Percentiles rank a stretch among this genome's conserved stretches.
Conservation (phyloP, 1,140 invertebrate genomes). For the Anagrus nilaparvatae region DNA sequence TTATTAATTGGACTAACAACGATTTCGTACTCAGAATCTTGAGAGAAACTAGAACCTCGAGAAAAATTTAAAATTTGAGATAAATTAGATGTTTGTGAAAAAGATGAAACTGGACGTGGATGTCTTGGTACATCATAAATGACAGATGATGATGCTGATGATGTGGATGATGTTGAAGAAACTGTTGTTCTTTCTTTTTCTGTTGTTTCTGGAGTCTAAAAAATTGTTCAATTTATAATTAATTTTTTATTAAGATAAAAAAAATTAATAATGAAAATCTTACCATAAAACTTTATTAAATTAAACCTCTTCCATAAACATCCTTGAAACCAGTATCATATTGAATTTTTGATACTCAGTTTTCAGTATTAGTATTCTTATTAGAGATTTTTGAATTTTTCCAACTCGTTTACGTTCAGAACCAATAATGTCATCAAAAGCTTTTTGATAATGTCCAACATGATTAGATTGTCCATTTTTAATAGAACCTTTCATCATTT, state of each 20-base stretch:
- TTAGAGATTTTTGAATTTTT: not conserved
- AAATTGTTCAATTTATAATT: not conserved
- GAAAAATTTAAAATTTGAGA: no score
- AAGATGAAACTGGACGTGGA: not conserved
- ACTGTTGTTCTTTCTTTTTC: not conserved
- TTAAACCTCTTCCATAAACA: not conserved
- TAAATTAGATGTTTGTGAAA: no score
- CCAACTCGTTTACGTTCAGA: no score
- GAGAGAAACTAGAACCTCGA: not conserved
- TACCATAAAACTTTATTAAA: no score
- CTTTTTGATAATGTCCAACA: not conserved
- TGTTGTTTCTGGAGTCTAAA: not conserved
- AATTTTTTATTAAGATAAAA: not conserved
- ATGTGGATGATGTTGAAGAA: no score
- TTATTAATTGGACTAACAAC: slow-evolving; percentile 3
- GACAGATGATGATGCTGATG: no score
- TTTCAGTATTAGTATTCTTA: not conserved
- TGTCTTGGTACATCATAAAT: slow-evolving; percentile 10
- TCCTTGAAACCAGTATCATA: not conserved
- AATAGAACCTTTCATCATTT: not conserved
- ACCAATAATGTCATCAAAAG: slow-evolving; percentile 3
- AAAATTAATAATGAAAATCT: no score
- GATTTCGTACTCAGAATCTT: slow-evolving; percentile 9
- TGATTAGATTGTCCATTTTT: not conserved
- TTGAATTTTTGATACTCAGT: not conserved